A percentile compares a stretch with the other conserved stretches of the same genome.
phyloP scores from a whole-genome alignment of 2,797 vertebrate species.

The Gambelia wislizenii region DNA sequence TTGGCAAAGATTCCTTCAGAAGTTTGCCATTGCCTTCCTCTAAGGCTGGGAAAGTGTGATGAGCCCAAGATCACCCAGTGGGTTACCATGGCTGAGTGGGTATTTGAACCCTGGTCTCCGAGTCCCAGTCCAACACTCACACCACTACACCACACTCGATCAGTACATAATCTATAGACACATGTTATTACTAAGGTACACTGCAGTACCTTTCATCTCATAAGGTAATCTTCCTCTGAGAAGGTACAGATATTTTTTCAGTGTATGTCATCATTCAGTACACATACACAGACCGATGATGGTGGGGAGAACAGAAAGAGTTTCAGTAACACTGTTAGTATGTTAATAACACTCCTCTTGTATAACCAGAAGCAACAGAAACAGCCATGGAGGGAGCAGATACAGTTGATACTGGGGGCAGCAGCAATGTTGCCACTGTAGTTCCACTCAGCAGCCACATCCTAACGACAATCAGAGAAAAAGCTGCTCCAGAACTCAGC shows the following conservation, averaged over 20 bases:
- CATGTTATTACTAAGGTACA: background rate
- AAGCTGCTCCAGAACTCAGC: slow-evolving; percentile 89
- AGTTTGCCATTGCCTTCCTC: too few species aligned
- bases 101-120: too few species aligned
- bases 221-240: background rate
- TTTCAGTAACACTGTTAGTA: background rate
- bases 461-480: slow-evolving; percentile 84
- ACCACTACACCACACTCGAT: too few species aligned
- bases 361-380: slow-evolving; percentile 54
- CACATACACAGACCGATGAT: background rate
- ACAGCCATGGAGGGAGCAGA: slow-evolving; percentile 69
- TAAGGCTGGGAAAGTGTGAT: too few species aligned
- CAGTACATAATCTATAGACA: too few species aligned
- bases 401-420: slow-evolving; percentile 74
- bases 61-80: too few species aligned
- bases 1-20: too few species aligned
- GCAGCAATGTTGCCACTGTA: slow-evolving; percentile 27
- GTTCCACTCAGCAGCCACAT: slow-evolving; percentile 72
- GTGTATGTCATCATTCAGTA: too few species aligned
- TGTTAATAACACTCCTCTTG: slow-evolving; percentile 19
- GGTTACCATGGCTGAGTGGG: too few species aligned
- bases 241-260: background rate
- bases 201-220: background rate
- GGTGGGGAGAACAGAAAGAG: background rate
- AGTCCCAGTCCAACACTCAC: too few species aligned